Conservation (phyloP, 2,888 invertebrate species). For the Oxyscelio sp. region DNA sequence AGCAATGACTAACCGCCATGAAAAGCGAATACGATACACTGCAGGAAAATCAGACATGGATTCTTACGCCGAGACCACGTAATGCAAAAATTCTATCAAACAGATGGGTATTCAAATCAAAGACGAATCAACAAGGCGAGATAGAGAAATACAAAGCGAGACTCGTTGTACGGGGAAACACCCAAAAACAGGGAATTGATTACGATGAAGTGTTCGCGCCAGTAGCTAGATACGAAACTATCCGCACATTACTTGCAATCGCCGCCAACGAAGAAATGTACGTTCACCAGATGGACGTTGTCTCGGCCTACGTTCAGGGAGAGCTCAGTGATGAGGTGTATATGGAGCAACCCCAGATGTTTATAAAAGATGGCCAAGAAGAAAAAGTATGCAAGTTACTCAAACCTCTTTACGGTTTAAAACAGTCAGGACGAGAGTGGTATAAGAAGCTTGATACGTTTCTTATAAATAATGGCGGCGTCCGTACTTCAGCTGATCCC, state of each 20-base stretch:
- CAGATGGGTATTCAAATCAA: too few species aligned
- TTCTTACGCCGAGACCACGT: slow-evolving; percentile 44
- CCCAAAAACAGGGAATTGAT: background rate
- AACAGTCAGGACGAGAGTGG: slow-evolving; percentile 66
- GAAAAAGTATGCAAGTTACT: slow-evolving; percentile 65
- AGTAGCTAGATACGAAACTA: background rate
- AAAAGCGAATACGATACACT: too few species aligned
- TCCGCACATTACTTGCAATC: background rate
- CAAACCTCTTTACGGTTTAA: slow-evolving; percentile 62
- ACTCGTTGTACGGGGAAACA: background rate
- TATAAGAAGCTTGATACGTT: slow-evolving; percentile 45
- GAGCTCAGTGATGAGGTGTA: slow-evolving; percentile 6
- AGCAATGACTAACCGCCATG: slow-evolving; percentile 44
- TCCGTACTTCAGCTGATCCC: slow-evolving; percentile 50
- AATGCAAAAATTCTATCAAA: slow-evolving; percentile 39
- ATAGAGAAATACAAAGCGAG: too few species aligned
- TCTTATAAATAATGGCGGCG: slow-evolving; percentile 4
- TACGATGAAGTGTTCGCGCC: background rate
- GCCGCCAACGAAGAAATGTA: background rate
- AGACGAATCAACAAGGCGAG: too few species aligned
- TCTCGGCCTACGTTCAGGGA: background rate
- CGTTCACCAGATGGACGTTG: background rate
- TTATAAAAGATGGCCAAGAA: slow-evolving; percentile 20
- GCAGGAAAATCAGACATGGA: slow-evolving; percentile 63
- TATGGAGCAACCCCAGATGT: slow-evolving; percentile 43